These are phyloP conservation scores for Desmodus rotundus DNA, from an alignment of 2,113 vertebrate species.

Conservation along the genomic window DNA sequence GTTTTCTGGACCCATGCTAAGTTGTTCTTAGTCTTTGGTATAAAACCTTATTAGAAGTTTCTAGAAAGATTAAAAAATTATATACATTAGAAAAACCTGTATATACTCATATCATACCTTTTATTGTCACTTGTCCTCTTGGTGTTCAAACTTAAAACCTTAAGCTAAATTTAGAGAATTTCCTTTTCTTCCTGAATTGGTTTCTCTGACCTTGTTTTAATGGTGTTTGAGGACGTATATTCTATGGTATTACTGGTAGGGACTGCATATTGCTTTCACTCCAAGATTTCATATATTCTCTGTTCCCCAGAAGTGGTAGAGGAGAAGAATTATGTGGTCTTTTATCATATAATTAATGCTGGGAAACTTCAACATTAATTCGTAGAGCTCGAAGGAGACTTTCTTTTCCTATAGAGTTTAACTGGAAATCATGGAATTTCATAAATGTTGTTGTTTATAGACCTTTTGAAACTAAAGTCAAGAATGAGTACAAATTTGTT, in stretches of 20 bases:
- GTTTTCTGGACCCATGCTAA: not conserved
- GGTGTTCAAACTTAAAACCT: conserved; percentile 21
- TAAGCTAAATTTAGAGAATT: conserved; percentile 24
- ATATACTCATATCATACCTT: not conserved
- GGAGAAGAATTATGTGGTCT: not conserved
- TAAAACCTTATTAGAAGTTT: conserved; percentile 7
- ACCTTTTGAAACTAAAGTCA: not conserved
- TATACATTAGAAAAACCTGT: conserved; percentile 16
- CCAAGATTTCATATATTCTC: not conserved
- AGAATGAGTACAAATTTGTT: not conserved
- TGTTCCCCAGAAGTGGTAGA: not conserved
- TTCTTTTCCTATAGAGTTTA: not conserved
- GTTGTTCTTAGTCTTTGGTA: not conserved
- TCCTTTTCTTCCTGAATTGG: not conserved
- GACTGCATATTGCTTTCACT: not conserved
- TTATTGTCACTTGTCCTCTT: not conserved
- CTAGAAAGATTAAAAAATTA: conserved; percentile 27
- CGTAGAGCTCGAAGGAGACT: not conserved
- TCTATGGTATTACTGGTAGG: not conserved
- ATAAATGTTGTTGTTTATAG: not conserved
- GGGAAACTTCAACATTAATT: not conserved
- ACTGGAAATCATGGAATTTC: not conserved
- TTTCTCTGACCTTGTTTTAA: conserved; percentile 11
- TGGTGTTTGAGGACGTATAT: not conserved
- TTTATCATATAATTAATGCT: not conserved